These are phyloP conservation scores for Apamea sordens DNA, from an alignment of 2,888 invertebrate genomes.

Conservation along the genomic window DNA sequence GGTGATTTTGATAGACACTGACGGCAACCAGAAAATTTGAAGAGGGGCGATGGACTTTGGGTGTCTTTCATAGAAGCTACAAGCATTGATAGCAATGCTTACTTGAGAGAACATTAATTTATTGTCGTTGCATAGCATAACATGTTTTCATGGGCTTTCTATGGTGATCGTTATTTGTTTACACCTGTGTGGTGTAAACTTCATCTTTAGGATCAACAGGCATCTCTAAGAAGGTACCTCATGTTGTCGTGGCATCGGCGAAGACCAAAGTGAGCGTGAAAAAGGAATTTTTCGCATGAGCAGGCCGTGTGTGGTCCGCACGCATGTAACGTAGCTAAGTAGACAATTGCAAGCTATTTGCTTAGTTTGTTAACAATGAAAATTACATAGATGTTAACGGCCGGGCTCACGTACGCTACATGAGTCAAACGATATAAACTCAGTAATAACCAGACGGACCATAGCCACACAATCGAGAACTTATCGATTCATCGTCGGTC, in stretches of 20 bases:
- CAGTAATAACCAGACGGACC: conserved; percentile 78
- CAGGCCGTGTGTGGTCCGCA: conserved; percentile 57
- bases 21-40: not conserved
- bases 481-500: conserved; percentile 87
- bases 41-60: no score
- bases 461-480: conserved; percentile 80
- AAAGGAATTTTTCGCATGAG: conserved; percentile 7
- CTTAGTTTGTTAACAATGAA: conserved; percentile 84
- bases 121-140: no score
- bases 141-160: not conserved
- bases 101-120: not conserved
- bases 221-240: not conserved
- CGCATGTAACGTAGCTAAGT: conserved; percentile 43
- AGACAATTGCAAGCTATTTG: conserved; percentile 69
- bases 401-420: conserved; percentile 84
- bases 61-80: not conserved
- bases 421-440: conserved; percentile 87
- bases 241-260: not conserved
- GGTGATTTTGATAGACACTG: not conserved
- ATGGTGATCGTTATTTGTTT: no score
- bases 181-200: not conserved
- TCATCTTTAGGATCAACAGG: not conserved
- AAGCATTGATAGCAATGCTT: not conserved
- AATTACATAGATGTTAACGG: conserved; percentile 86
- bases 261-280: conserved; percentile 13